Conservation (phyloP, 2,888 invertebrate species). For the Melieria omissa region DNA sequence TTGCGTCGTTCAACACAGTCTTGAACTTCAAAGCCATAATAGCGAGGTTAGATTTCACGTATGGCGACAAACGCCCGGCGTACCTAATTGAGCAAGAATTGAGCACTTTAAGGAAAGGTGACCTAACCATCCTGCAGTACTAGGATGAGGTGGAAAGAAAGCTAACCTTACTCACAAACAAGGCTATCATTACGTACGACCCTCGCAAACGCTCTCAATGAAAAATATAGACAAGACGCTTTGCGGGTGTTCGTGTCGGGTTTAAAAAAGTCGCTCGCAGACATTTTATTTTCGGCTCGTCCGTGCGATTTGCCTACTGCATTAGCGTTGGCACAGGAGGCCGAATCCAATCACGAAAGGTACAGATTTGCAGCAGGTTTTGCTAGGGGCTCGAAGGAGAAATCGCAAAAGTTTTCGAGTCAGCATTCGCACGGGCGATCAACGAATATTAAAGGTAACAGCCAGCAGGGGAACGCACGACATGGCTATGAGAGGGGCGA, state of each 20-base stretch:
- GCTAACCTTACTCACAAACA: slow-evolving; percentile 10
- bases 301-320: no score
- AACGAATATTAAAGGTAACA: background rate
- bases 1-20: slow-evolving; percentile 17
- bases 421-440: background rate
- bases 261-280: no score
- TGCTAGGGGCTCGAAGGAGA: no score
- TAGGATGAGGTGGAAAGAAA: slow-evolving; percentile 19
- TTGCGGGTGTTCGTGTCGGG: slow-evolving; percentile 18
- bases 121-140: background rate
- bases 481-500: background rate
- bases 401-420: no score
- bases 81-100: slow-evolving; percentile 22
- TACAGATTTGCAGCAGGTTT: no score
- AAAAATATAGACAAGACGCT: slow-evolving; percentile 24
- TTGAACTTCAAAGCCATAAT: slow-evolving; percentile 22
- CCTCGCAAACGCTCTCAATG: slow-evolving; percentile 8
- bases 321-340: no score
- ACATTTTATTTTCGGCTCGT: no score
- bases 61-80: background rate
- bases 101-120: slow-evolving; percentile 16
- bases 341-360: no score
- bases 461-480: background rate
- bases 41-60: slow-evolving; percentile 18
- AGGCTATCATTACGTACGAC: slow-evolving; percentile 9